Percentiles rank a stretch among this genome's conserved stretches.
phyloP scores from a whole-genome alignment of 1,140 invertebrate species.

The Micrasema longulum region DNA sequence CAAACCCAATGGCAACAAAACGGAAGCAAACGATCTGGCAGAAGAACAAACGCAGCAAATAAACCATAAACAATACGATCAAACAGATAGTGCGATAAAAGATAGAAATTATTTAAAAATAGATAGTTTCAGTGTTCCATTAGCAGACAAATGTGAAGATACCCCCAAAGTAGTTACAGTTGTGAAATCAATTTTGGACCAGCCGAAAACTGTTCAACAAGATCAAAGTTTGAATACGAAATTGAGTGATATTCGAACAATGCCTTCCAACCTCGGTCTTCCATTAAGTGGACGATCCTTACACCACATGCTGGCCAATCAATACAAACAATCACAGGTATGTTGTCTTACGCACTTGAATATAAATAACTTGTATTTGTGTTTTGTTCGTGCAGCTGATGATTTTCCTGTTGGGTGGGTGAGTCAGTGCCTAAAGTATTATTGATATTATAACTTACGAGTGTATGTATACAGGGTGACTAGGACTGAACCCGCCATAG shows the following conservation, averaged over 20 bases:
- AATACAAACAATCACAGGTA: conserved; percentile 14
- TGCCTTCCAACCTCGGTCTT: not conserved
- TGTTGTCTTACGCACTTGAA: not conserved
- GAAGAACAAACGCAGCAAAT: not conserved
- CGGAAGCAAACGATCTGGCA: not conserved
- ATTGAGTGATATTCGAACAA: not conserved
- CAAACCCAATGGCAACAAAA: not conserved
- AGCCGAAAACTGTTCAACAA: conserved; percentile 28
- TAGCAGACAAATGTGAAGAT: not conserved
- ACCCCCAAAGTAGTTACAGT: conserved; percentile 39
- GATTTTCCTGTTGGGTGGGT: too few species aligned
- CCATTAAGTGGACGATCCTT: not conserved
- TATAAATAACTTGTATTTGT: too few species aligned
- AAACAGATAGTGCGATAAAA: not conserved
- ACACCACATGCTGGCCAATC: conserved; percentile 8
- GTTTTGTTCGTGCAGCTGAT: too few species aligned
- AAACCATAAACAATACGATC: not conserved
- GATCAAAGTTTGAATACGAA: not conserved
- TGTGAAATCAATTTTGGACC: conserved; percentile 39
- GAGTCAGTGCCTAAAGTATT: too few species aligned
- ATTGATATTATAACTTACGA: too few species aligned
- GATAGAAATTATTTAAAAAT: too few species aligned
- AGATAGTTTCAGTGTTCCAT: too few species aligned
- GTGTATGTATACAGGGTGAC: too few species aligned
- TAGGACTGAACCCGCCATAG: too few species aligned